Evolutionary conservation across 2,888 invertebrate species (phyloP), one percentile per base, ranked within the genome.

Genomic region (Dioctria rufipes): DNA sequence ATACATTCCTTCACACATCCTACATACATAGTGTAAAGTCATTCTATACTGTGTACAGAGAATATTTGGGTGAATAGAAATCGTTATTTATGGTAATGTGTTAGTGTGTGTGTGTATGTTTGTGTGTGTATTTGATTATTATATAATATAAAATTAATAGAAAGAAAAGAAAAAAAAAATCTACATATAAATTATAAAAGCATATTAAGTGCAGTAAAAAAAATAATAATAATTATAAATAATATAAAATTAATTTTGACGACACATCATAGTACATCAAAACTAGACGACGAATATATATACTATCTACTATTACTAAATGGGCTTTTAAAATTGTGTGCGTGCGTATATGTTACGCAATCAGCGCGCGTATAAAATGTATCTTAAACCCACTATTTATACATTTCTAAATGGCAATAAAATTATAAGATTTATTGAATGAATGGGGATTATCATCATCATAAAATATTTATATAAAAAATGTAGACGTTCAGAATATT

Each of bases 321-420:
- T 25, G 25, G 25, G 25, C 25, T 25, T 25, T 25, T 1, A 25
- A 61, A 63, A 46, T 42, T 77, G 65, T 58, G 66, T 67, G 49
- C 49, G 80, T 67, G 63, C 49, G 80, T 80, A 58, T 78, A 49
- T 80, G 80, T 82, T 82, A 82, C 78, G 82, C 82, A 82, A 82
- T 66, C 82, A 82, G 80, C 78, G 77, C 80, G 77, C 60, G 63
- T 46, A 77, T 46, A 42, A 61, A 71, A 54, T 13, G 61, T n/a
- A 46, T 80, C 25, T 60, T 71, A 43, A 11, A 37, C 66, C 43
- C 11, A 66, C 49, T 49, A 43, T 42, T n/a, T 75, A 65, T 37
- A 39, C 49, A 49, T n/a, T 54, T 67, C n/a, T 25, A 25, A 25
- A 25, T 46, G 46, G 46, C 46, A 46, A 8, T 6, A 8, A 8